Base-by-base conservation (phyloP, 2,797 vertebrate genomes). In the Dallia pectoralis region DNA sequence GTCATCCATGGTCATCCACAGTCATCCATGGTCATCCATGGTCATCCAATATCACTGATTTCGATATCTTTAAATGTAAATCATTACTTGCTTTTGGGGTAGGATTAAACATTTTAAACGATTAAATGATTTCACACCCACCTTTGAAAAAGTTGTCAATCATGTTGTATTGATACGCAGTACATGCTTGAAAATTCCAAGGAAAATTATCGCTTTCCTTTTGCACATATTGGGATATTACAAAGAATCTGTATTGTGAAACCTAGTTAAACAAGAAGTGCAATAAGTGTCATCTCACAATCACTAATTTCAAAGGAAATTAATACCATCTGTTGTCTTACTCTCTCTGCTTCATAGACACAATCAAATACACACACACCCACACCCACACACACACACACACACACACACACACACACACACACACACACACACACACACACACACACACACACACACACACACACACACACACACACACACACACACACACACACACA, bases 371-470 rank as follows among this genome's bases (percentile, higher is more conserved):
- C 8, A 36, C 33, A 36, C 33, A 3, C 33, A 36, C 8, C 33
- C 33, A 36, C 33, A 36, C 15, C 49, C 18, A 4, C 18, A 67
- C 19, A 27, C 53, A n/a, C 51, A 71, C 33, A 75, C 47, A 27
- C 33, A 59, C n/a, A 49, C 27, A 61, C 30, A 62, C 33, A 70
- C 19, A 64, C 49, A 51, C 30, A 51, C 22, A 18, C 29, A 68
- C n/a, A 66, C 63, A 61, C 29, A 71, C 75, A 81, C 12, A 1
- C 51, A 56, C 51, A 56, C 51, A n/a, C 51, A 56, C 18, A 56
- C 51, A 56, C 51, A 1, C 2, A 44, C 8, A 3, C 33, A 36
- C 33, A 36, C 33, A 53, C 51, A 53, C 51, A 53, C 51, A 53
- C 51, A 18, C 16, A 53, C 77, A 79, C 73, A 74, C 29, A 36